Conservation (phyloP, 2,797 vertebrate genomes). For the Morus bassanus region DNA sequence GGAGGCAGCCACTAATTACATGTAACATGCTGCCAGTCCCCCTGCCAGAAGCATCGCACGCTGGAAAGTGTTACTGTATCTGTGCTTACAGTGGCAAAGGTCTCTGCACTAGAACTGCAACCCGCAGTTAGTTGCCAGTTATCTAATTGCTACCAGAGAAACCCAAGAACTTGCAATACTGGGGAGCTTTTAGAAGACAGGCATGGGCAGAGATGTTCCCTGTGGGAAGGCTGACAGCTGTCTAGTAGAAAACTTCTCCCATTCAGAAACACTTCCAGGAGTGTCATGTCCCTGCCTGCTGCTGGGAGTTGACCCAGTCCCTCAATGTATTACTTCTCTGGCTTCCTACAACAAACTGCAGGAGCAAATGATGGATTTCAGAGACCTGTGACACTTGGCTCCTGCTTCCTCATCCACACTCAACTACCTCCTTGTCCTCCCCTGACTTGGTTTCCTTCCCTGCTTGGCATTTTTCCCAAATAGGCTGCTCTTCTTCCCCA, state of each 20-base stretch:
- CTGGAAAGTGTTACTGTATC: not conserved
- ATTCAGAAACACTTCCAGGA: not conserved
- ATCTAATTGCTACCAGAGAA: not conserved
- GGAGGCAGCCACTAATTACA: not conserved
- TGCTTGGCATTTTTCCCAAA: not conserved
- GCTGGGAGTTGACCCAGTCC: not conserved
- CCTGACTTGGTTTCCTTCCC: not conserved
- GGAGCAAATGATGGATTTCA: not conserved
- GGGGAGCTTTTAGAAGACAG: not conserved
- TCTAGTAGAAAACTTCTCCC: not conserved
- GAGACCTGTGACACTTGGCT: not conserved
- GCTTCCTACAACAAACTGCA: not conserved
- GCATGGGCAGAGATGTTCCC: not conserved
- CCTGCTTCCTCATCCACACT: not conserved
- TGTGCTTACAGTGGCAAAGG: not conserved
- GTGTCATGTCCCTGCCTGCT: not conserved
- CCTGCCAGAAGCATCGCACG: not conserved
- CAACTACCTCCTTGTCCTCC: not conserved
- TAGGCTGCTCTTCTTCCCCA: not conserved
- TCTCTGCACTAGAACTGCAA: not conserved
- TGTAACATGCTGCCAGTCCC: not conserved
- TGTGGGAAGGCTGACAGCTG: not conserved
- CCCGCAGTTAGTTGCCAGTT: not conserved
- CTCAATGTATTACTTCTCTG: not conserved
- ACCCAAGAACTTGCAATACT: not conserved